phyloP scores from a whole-genome alignment of 1,140 invertebrate species.

The Ladona fulva region DNA sequence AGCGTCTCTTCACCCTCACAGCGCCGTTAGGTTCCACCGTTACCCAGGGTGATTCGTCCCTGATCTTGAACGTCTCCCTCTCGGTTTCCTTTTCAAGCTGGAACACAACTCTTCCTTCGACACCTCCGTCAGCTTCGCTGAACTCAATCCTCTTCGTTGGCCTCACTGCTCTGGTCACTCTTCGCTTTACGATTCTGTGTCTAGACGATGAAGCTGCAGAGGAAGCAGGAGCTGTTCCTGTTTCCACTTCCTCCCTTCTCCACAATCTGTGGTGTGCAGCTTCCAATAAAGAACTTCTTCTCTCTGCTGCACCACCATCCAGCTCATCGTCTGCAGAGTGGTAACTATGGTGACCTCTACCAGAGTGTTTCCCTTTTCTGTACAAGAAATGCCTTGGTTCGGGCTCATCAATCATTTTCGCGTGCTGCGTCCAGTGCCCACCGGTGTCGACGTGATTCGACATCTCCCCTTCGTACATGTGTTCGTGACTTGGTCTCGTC shows the following conservation, averaged over 20 bases:
- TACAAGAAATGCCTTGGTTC: not conserved
- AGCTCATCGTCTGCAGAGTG: not conserved
- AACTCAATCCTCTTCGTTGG: constrained; percentile 89
- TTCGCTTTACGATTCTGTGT: constrained; percentile 64
- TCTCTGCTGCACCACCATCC: not conserved
- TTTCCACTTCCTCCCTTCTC: constrained; percentile 12
- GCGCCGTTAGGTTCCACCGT: constrained; percentile 84
- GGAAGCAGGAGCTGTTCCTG: not conserved
- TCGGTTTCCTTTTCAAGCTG: constrained; percentile 85
- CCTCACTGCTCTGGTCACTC: constrained; percentile 76
- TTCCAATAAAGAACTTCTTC: not conserved
- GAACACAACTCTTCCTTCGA: constrained; percentile 79
- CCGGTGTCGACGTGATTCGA: not conserved
- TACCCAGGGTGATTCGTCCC: constrained; percentile 89
- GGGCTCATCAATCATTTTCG: not conserved
- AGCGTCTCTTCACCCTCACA: constrained; percentile 88
- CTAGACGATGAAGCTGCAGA: constrained; percentile 27
- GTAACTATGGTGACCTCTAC: not conserved
- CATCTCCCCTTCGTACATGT: not conserved
- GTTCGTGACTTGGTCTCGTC: not conserved
- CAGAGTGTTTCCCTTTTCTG: not conserved
- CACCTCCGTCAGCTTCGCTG: constrained; percentile 80
- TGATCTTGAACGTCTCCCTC: constrained; percentile 84
- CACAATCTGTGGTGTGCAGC: not conserved
- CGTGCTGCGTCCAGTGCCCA: not conserved